Percentiles rank a stretch among this genome's conserved stretches.
phyloP scores from a whole-genome alignment of 2,797 vertebrate genomes.

The Serranus cabrilla region DNA sequence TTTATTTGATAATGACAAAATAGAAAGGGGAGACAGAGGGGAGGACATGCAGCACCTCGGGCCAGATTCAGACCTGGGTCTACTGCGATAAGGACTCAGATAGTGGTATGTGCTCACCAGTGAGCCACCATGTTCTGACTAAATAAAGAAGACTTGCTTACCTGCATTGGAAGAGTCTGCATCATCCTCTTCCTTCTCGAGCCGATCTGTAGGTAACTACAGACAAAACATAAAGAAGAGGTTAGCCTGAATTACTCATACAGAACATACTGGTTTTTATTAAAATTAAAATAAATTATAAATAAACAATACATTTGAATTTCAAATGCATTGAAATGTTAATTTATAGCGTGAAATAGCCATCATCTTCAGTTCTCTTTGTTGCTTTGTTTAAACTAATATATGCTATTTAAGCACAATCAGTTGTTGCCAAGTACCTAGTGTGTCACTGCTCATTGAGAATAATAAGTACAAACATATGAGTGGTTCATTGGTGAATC shows the following conservation, averaged over 20 bases:
- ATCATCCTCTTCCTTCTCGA: constrained; percentile 89
- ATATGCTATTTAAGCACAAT: not conserved
- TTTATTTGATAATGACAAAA: no score
- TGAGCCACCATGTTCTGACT: not conserved
- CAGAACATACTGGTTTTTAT: not conserved
- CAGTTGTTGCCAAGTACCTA: not conserved
- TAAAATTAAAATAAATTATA: no score
- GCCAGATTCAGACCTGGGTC: no score
- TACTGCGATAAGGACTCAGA: no score
- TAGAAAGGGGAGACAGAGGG: no score
- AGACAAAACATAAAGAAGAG: constrained; percentile 19
- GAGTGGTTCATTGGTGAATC: not conserved
- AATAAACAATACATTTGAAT: not conserved
- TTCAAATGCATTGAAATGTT: not conserved
- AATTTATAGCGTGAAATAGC: not conserved
- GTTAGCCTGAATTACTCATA: not conserved
- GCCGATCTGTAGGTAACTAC: constrained; percentile 94
- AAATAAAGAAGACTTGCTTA: constrained; percentile 61
- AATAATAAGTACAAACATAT: not conserved
- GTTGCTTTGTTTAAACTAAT: not conserved
- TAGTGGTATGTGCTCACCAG: no score
- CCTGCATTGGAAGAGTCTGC: constrained; percentile 86
- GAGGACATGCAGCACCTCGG: no score
- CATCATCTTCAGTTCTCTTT: not conserved
- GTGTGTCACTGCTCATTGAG: not conserved